Base-by-base conservation (phyloP, 2,113 vertebrate species). In the Corydoras maculifer region DNA sequence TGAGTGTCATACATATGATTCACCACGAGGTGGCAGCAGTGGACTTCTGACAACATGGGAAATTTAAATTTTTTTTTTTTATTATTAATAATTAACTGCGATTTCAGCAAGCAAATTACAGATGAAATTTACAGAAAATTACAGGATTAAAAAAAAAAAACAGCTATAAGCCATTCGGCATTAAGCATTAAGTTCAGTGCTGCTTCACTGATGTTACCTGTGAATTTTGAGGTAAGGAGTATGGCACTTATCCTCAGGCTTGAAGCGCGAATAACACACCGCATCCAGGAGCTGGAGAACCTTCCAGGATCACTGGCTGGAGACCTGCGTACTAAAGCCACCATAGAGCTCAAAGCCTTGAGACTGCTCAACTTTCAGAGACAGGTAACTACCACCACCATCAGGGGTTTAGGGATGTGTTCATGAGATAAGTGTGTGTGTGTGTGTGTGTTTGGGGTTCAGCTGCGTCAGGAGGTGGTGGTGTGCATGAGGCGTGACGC, bases 401-500 rank as follows among this genome's bases (percentile, higher is more conserved):
- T 32, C 5, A 9, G 32, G 2, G 13, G 12, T 9, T 50, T 58
- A 58, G 11, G 14, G n/a, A 15, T 2, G 55, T 13, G 3, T 32
- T 11, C 11, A 30, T 31, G 10, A 48, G n/a, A 9, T 69, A 18
- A 13, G 2, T 9, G 4, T 13, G 35, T 30, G 14, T 54, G 48
- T 6, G 6, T 59, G 9, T 65, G 12, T 13, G 18, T 13, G 15
- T 10, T 25, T 25, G 18, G 13, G 35, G 51, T 68, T 3, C 73
- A 98, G 94, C 86, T 99, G 62, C 92, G 96, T 5, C 97, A 99
- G 83, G 97, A 99, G 74, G 97, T 99, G 14, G 97, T 99, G 82
- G 96, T 98, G 15, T 99, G 97, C 82, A 99, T 99, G 97, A 84
- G 97, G 8, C 87, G 97, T 5, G 97, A 99, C 84, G 98, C 96